phyloP scores from a whole-genome alignment of 1,140 invertebrate genomes.

The Drosophila ananassae region DNA sequence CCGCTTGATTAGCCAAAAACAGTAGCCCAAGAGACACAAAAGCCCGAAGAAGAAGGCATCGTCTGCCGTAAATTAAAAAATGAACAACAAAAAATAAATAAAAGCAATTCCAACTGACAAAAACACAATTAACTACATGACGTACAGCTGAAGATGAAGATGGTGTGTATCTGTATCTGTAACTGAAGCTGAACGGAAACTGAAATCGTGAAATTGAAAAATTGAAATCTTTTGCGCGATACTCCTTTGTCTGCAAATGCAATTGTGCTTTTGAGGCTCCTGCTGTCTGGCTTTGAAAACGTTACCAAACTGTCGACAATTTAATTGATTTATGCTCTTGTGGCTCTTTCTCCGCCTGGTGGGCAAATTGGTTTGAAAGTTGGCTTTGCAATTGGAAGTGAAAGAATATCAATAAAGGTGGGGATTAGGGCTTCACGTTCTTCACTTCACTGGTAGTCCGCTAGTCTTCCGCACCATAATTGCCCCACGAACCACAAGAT shows the following conservation, averaged over 20 bases:
- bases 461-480: not conserved
- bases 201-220: conserved; percentile 68
- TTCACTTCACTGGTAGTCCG: no score
- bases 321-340: conserved; percentile 72
- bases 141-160: conserved; percentile 30
- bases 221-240: conserved; percentile 36
- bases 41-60: conserved; percentile 14
- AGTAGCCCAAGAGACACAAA: conserved; percentile 27
- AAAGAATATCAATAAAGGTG: conserved; percentile 24
- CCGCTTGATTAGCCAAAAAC: conserved; percentile 59
- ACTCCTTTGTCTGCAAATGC: conserved; percentile 22
- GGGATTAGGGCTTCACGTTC: not conserved
- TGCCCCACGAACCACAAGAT: conserved; percentile 2
- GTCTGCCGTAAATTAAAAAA: conserved; percentile 41
- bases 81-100: conserved; percentile 31
- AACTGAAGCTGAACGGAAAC: conserved; percentile 56
- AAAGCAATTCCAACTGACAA: conserved; percentile 68
- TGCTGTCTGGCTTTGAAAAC: conserved; percentile 26
- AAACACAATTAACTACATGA: conserved; percentile 70
- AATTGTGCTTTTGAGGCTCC: conserved; percentile 24
- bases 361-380: conserved; percentile 45
- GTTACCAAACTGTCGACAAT: conserved; percentile 72
- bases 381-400: not conserved
- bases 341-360: conserved; percentile 20
- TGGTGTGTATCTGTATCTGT: not conserved